These are phyloP conservation scores for Meteorus sp. DNA, from an alignment of 1,140 invertebrate species.

Conservation along the genomic window DNA sequence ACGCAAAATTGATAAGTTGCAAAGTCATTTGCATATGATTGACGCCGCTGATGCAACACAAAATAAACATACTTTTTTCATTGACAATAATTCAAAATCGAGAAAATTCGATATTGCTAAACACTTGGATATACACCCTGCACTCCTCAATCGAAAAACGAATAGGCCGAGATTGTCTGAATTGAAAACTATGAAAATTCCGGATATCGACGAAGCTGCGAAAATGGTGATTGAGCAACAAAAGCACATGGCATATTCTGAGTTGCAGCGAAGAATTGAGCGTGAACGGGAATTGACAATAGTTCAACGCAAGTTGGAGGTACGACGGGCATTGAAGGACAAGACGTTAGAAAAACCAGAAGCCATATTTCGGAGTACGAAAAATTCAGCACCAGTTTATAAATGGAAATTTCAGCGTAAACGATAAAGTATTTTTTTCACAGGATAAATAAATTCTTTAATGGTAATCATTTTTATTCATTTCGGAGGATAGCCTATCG, in stretches of 20 bases:
- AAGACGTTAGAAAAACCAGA: constrained; percentile 67
- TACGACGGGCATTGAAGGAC: constrained; percentile 74
- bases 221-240: constrained; percentile 63
- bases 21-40: constrained; percentile 80
- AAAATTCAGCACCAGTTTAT: constrained; percentile 76
- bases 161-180: constrained; percentile 69
- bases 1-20: constrained; percentile 85
- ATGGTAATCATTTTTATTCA: not conserved
- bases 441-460: not conserved
- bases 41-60: constrained; percentile 68
- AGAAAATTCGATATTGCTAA: constrained; percentile 73
- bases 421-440: constrained; percentile 34
- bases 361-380: constrained; percentile 68
- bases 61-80: constrained; percentile 84
- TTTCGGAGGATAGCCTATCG: not conserved
- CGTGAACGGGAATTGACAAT: constrained; percentile 80
- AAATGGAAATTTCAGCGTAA: constrained; percentile 87
- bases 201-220: constrained; percentile 60
- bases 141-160: constrained; percentile 67
- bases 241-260: constrained; percentile 71
- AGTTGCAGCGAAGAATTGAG: constrained; percentile 79
- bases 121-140: constrained; percentile 74
- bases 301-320: constrained; percentile 82
- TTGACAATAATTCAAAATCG: constrained; percentile 72
- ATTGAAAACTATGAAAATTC: constrained; percentile 64